Conservation (phyloP, 2,888 invertebrate genomes). For the Isotomurus palustris region DNA sequence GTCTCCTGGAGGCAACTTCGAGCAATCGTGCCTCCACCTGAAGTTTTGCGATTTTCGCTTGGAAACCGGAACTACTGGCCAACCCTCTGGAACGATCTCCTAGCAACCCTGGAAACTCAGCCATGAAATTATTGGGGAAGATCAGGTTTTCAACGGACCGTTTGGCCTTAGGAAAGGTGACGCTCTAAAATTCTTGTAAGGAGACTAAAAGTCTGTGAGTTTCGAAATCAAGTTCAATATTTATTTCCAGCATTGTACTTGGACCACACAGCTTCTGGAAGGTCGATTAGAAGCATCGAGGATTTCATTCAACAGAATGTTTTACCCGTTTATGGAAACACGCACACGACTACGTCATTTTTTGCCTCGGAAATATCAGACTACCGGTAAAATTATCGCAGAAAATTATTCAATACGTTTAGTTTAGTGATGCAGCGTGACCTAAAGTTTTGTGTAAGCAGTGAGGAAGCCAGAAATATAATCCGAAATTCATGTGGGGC, state of each 20-base stretch:
- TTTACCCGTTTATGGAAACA: slow-evolving; percentile 76
- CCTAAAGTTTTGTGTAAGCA: too few species aligned
- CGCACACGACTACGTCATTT: slow-evolving; percentile 72
- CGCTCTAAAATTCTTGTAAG: slow-evolving; percentile 2
- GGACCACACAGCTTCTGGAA: slow-evolving; percentile 80
- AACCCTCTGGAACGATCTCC: too few species aligned
- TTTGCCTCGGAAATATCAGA: slow-evolving; percentile 80
- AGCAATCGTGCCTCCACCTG: too few species aligned
- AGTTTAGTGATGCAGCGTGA: too few species aligned
- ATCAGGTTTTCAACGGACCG: slow-evolving; percentile 27
- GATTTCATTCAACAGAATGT: slow-evolving; percentile 74
- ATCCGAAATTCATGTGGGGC: slow-evolving; percentile 73
- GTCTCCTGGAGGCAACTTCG: too few species aligned
- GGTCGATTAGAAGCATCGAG: slow-evolving; percentile 75
- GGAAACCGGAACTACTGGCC: too few species aligned
- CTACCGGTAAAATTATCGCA: slow-evolving; percentile 62
- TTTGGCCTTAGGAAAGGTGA: slow-evolving; percentile 33
- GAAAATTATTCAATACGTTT: not conserved
- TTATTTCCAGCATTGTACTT: slow-evolving; percentile 78
- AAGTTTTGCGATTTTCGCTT: too few species aligned
- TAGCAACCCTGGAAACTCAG: too few species aligned
- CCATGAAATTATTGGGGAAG: slow-evolving; percentile 21
- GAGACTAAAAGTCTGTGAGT: not conserved
- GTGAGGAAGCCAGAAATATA: slow-evolving; percentile 74
- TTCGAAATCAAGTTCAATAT: not conserved